A percentile compares a stretch with the other conserved stretches of the same genome.
Evolutionary conservation across 2,888 invertebrate genomes (phyloP).

Genomic region (Diarsia dahlii): DNA sequence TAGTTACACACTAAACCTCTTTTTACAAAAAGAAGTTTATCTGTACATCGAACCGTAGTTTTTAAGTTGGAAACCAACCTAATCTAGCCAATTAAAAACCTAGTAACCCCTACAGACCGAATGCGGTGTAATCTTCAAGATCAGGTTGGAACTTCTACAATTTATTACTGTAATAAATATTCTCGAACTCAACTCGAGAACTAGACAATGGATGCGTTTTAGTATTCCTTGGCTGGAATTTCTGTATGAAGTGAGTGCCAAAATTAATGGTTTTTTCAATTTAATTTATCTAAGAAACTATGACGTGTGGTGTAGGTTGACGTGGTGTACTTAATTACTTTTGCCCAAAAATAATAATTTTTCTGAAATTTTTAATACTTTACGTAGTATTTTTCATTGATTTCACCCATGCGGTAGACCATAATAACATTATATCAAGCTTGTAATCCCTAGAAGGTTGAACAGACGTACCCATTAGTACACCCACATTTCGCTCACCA

Average conservation of each 20-base stretch:
- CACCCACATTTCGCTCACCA: no score
- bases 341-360: not conserved
- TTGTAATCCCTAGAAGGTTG: no score
- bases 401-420: no score
- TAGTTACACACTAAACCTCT: not conserved
- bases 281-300: not conserved
- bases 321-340: not conserved
- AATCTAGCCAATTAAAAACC: slow-evolving; percentile 44
- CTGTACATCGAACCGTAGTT: slow-evolving; percentile 2
- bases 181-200: slow-evolving; percentile 37
- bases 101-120: slow-evolving; percentile 25
- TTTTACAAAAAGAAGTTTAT: slow-evolving; percentile 3
- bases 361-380: not conserved
- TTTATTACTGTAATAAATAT: slow-evolving; percentile 61
- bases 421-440: no score
- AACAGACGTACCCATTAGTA: no score
- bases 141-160: slow-evolving; percentile 45
- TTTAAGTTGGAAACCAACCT: slow-evolving; percentile 3
- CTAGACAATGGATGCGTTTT: slow-evolving; percentile 50
- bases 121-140: slow-evolving; percentile 50
- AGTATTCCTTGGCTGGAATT: slow-evolving; percentile 30
- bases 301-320: not conserved
- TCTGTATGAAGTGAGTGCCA: slow-evolving; percentile 10
- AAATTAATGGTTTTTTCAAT: slow-evolving; percentile 14
- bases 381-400: no score